These are phyloP conservation scores for Lepidurus arcticus DNA, from an alignment of 1,140 invertebrate species.

Conservation along the genomic window DNA sequence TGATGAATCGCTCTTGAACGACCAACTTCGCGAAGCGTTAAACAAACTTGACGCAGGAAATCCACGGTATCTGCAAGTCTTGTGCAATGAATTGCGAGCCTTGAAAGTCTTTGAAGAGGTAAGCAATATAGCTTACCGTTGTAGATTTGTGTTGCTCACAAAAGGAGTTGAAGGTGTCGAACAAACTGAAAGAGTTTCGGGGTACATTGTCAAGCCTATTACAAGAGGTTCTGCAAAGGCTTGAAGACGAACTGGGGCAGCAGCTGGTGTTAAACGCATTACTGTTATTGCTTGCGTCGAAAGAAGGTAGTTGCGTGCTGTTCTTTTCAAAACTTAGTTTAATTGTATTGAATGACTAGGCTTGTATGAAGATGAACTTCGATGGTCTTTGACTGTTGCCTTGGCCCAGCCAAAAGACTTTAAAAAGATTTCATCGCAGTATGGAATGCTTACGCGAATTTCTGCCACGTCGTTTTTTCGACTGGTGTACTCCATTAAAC, in stretches of 20 bases:
- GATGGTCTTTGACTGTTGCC: background rate
- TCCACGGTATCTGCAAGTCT: slow-evolving; percentile 45
- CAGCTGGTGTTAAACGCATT: slow-evolving; percentile 40
- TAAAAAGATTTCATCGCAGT: background rate
- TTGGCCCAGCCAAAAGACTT: background rate
- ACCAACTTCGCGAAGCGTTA: slow-evolving; percentile 45
- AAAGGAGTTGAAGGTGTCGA: background rate
- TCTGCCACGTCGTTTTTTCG: background rate
- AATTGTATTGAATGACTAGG: background rate
- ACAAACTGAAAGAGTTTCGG: slow-evolving; percentile 38
- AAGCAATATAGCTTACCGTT: slow-evolving; percentile 20
- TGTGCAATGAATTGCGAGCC: slow-evolving; percentile 47
- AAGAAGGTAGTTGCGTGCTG: slow-evolving; percentile 38
- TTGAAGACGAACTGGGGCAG: slow-evolving; percentile 43
- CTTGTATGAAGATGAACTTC: slow-evolving; percentile 1
- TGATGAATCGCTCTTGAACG: slow-evolving; percentile 44
- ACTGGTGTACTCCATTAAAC: background rate
- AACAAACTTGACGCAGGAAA: slow-evolving; percentile 45
- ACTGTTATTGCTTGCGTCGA: slow-evolving; percentile 40
- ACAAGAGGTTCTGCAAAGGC: slow-evolving; percentile 41
- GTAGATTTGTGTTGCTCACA: no score
- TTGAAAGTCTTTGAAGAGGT: slow-evolving; percentile 48
- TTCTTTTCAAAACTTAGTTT: background rate
- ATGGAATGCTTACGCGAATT: background rate
- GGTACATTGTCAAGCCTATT: slow-evolving; percentile 43